phyloP scores from a whole-genome alignment of 2,888 invertebrate species.

The Plagodis pulveraria region DNA sequence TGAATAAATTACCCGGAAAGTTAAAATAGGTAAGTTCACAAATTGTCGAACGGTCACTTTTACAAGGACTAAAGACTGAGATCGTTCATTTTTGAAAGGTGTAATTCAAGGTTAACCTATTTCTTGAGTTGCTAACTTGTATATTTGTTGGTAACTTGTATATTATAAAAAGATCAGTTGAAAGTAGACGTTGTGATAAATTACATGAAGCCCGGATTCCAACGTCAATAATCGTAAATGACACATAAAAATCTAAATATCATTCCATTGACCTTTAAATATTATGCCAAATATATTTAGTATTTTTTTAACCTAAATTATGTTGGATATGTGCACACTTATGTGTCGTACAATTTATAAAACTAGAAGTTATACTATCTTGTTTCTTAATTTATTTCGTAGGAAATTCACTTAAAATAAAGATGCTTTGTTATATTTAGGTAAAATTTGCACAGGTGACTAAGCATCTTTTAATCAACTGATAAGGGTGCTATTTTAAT shows the following conservation, averaged over 20 bases:
- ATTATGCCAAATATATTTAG: constrained; percentile 8
- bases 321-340: neutral
- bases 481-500: too few species aligned
- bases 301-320: neutral
- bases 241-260: constrained; percentile 5
- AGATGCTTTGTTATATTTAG: too few species aligned
- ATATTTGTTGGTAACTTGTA: too few species aligned
- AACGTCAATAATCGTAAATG: constrained; percentile 5
- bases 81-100: constrained; percentile 14
- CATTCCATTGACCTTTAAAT: constrained; percentile 19
- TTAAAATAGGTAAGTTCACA: neutral
- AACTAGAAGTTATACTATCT: too few species aligned
- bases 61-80: constrained; percentile 13
- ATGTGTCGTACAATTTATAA: neutral
- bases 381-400: too few species aligned
- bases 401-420: too few species aligned
- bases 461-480: too few species aligned
- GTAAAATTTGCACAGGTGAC: too few species aligned
- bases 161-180: constrained; percentile 8
- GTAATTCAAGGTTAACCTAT: constrained; percentile 17
- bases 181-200: constrained; percentile 21
- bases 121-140: too few species aligned
- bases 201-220: constrained; percentile 5
- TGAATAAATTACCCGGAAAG: constrained; percentile 4
- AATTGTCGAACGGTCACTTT: constrained; percentile 9